Conservation (phyloP, 2,888 invertebrate species). For the Leptopilina myrica region DNA sequence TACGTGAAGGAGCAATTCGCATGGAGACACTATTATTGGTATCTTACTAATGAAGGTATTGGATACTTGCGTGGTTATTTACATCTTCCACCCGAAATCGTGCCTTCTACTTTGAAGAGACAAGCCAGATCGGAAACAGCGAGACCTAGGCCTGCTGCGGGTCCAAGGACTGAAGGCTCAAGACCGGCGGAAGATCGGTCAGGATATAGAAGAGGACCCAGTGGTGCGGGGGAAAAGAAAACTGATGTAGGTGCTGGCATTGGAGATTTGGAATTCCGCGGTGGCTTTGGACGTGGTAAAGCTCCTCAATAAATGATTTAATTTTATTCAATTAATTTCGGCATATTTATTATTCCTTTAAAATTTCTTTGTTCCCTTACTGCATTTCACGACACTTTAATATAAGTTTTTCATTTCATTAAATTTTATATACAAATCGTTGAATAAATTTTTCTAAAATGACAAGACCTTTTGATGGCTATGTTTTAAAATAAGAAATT, state of each 20-base stretch:
- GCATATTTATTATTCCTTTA: neutral
- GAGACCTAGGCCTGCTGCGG: constrained; percentile 85
- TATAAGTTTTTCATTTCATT: too few relatives aligned
- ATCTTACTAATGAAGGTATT: constrained; percentile 98
- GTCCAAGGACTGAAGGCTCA: constrained; percentile 82
- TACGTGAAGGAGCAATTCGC: constrained; percentile 99
- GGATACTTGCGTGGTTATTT: constrained; percentile 96
- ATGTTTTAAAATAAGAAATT: too few relatives aligned
- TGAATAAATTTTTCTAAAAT: too few relatives aligned
- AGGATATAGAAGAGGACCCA: constrained; percentile 88
- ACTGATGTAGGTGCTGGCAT: constrained; percentile 98
- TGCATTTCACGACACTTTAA: too few relatives aligned
- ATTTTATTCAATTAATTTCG: constrained; percentile 12
- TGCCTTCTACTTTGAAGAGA: constrained; percentile 97
- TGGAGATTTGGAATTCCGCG: constrained; percentile 92
- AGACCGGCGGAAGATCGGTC: constrained; percentile 90
- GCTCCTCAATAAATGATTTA: constrained; percentile 69
- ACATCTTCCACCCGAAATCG: constrained; percentile 98
- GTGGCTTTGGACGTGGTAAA: constrained; percentile 76
- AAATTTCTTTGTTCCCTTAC: too few relatives aligned
- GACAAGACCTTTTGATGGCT: too few relatives aligned
- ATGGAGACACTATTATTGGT: constrained; percentile 99
- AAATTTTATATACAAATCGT: too few relatives aligned
- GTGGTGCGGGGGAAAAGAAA: constrained; percentile 90
- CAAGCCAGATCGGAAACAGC: constrained; percentile 91